Conservation (phyloP, 2,113 vertebrate genomes). For the Scolopax mira region DNA sequence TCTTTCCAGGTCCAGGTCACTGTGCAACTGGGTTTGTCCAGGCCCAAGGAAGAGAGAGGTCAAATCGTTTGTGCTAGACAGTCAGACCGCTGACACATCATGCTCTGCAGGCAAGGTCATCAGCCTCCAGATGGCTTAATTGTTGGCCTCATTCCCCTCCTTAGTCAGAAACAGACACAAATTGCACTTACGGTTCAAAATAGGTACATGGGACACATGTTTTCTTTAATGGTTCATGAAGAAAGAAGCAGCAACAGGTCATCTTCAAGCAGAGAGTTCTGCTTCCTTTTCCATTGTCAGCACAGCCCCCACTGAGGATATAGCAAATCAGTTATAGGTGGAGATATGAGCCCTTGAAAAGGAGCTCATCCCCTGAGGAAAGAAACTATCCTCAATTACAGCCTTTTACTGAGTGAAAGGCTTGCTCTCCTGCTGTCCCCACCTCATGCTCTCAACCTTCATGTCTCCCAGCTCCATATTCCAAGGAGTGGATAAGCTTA, state of each 20-base stretch:
- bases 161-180: background rate
- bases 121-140: background rate
- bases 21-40: background rate
- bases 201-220: accelerated
- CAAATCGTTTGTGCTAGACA: accelerated
- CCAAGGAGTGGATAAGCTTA: background rate
- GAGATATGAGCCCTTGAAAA: background rate
- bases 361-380: too few relatives aligned
- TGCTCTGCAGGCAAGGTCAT: background rate
- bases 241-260: background rate
- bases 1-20: background rate
- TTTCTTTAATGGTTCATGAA: background rate
- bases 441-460: background rate
- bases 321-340: background rate
- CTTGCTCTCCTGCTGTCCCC: background rate
- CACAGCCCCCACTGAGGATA: background rate
- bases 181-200: background rate
- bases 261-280: background rate
- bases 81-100: background rate
- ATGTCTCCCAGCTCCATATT: background rate
- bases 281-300: background rate
- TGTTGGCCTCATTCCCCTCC: background rate
- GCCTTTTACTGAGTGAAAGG: background rate
- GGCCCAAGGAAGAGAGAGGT: background rate
- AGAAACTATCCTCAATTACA: background rate